phyloP scores from a whole-genome alignment of 2,888 invertebrate genomes.

The Hydriomena furcata region DNA sequence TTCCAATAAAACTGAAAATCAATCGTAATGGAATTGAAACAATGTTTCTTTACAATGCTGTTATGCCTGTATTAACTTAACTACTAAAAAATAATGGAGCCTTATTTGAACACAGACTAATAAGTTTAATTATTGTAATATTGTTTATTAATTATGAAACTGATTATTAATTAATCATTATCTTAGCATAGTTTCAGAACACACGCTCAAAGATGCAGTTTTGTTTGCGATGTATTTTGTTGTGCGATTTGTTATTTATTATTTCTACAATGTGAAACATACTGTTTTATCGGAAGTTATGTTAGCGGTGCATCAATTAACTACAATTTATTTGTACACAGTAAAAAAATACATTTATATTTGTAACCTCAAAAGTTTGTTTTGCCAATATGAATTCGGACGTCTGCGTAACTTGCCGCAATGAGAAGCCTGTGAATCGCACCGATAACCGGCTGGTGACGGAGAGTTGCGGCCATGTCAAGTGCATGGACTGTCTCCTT shows the following conservation, averaged over 20 bases:
- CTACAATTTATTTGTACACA: conserved; percentile 10
- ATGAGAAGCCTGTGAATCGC: conserved; percentile 77
- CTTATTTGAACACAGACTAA: no score
- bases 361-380: conserved; percentile 52
- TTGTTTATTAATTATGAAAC: no score
- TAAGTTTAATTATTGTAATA: no score
- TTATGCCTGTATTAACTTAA: no score
- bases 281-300: background rate
- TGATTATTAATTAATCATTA: no score
- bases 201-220: conserved; percentile 31
- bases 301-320: conserved; percentile 7
- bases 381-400: conserved; percentile 67
- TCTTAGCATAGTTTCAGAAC: conserved; percentile 25
- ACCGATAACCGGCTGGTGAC: conserved; percentile 86
- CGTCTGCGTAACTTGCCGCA: conserved; percentile 85
- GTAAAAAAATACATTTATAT: conserved; percentile 9
- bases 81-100: no score
- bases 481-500: conserved; percentile 88
- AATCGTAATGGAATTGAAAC: no score
- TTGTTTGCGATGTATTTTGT: conserved; percentile 28
- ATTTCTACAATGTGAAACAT: conserved; percentile 35
- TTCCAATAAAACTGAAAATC: no score
- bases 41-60: no score
- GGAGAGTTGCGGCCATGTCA: conserved; percentile 89
- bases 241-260: conserved; percentile 16